Conservation (phyloP, 2,888 invertebrate genomes). For the Reticulitermes lucifugus region DNA sequence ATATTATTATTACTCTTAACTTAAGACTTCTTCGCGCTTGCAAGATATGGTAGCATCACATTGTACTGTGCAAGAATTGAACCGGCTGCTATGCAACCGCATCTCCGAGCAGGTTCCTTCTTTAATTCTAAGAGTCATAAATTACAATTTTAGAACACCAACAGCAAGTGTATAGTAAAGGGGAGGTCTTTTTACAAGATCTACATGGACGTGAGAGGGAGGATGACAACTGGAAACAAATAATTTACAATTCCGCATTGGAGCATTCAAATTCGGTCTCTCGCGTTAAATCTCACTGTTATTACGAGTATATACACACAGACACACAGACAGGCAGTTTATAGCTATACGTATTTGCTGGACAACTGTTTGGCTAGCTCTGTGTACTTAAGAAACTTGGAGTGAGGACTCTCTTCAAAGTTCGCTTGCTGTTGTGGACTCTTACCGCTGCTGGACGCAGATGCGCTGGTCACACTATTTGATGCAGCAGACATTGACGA, state of each 20-base stretch:
- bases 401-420: constrained; percentile 93
- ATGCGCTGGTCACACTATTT: constrained; percentile 51
- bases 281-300: constrained; percentile 36
- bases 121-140: constrained; percentile 45
- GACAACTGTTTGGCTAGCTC: constrained; percentile 98
- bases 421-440: constrained; percentile 61
- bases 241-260: constrained; percentile 46
- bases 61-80: constrained; percentile 45
- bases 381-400: constrained; percentile 98
- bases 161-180: constrained; percentile 45
- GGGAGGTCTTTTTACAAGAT: constrained; percentile 32
- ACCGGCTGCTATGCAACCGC: constrained; percentile 49
- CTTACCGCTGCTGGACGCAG: constrained; percentile 57
- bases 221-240: constrained; percentile 44
- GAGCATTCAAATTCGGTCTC: constrained; percentile 18
- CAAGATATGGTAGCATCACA: constrained; percentile 54
- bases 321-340: constrained; percentile 18
- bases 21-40: constrained; percentile 45
- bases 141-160: constrained; percentile 49
- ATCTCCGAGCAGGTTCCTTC: constrained; percentile 29
- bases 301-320: constrained; percentile 36
- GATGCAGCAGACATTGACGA: constrained; percentile 41
- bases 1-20: constrained; percentile 48
- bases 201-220: constrained; percentile 20
- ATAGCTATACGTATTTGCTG: constrained; percentile 90